Conservation (phyloP, 2,888 invertebrate genomes). For the Dione juno region DNA sequence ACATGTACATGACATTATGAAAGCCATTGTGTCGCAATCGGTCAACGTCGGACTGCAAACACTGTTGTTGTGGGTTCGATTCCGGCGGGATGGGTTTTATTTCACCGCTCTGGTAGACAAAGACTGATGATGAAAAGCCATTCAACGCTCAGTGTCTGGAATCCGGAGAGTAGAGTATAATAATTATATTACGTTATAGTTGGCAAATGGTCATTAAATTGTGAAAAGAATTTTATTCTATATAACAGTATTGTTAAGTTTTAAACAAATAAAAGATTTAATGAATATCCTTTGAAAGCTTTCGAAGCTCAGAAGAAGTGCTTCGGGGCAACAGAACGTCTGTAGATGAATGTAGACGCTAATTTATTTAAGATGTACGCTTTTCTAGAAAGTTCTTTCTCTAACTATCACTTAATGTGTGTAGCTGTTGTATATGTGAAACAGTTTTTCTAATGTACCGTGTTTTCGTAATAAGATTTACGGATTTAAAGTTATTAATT, state of each 20-base stretch:
- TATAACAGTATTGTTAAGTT: background rate
- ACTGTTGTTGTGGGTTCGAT: too few species aligned
- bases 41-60: too few species aligned
- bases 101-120: too few species aligned
- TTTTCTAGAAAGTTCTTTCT: constrained; percentile 8
- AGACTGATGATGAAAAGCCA: too few species aligned
- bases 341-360: constrained; percentile 4
- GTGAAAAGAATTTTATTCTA: background rate
- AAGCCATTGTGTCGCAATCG: too few species aligned
- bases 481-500: too few species aligned
- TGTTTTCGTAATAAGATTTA: too few species aligned
- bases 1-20: too few species aligned
- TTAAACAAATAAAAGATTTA: constrained; percentile 15
- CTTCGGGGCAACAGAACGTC: constrained; percentile 4
- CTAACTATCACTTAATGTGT: background rate
- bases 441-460: background rate
- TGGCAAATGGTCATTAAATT: background rate
- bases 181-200: background rate
- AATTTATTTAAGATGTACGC: constrained; percentile 26
- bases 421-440: background rate
- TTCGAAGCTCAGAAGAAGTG: constrained; percentile 9
- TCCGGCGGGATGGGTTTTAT: too few species aligned
- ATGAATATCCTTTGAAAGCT: constrained; percentile 20
- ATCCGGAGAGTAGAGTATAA: too few species aligned
- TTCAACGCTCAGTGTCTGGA: too few species aligned